Evolutionary conservation across 2,888 invertebrate species (phyloP).

Genomic region (Thereva nobilitata): DNA sequence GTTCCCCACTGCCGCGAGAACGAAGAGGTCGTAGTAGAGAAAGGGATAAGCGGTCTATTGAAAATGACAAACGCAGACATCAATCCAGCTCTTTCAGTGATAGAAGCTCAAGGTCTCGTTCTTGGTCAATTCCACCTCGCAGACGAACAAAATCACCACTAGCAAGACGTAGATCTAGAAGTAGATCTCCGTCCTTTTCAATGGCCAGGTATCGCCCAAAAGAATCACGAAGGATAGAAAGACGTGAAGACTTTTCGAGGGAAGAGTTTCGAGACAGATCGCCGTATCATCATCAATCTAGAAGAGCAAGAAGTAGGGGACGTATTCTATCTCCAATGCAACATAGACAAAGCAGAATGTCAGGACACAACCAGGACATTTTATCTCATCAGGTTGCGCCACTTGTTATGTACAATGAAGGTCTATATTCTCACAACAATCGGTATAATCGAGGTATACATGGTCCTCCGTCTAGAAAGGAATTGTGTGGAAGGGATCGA

Average conservation of each 20-base stretch:
- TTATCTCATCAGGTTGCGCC: slow-evolving; percentile 36
- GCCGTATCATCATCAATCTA: slow-evolving; percentile 37
- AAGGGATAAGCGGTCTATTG: slow-evolving; percentile 44
- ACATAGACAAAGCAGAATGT: slow-evolving; percentile 32
- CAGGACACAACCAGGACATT: slow-evolving; percentile 27
- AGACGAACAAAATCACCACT: slow-evolving; percentile 48
- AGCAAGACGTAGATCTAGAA: slow-evolving; percentile 46
- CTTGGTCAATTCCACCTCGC: slow-evolving; percentile 47
- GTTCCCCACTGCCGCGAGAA: slow-evolving; percentile 50
- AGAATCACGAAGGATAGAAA: slow-evolving; percentile 40
- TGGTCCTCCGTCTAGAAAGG: slow-evolving; percentile 1
- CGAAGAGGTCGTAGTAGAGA: slow-evolving; percentile 53
- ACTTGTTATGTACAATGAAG: slow-evolving; percentile 36
- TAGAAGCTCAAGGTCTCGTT: slow-evolving; percentile 48
- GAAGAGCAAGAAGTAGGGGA: slow-evolving; percentile 39
- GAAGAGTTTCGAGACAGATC: slow-evolving; percentile 42
- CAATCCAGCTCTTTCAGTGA: slow-evolving; percentile 47
- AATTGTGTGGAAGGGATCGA: slow-evolving; percentile 33
- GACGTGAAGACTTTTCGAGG: slow-evolving; percentile 40
- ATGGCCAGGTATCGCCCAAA: slow-evolving; percentile 40
- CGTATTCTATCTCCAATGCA: slow-evolving; percentile 36
- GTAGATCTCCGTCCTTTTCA: slow-evolving; percentile 46
- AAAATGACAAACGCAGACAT: slow-evolving; percentile 42
- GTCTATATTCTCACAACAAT: slow-evolving; percentile 31
- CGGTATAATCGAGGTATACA: slow-evolving; percentile 14